phyloP scores from a whole-genome alignment of 1,140 invertebrate species.

The Geopemphigus sp. region DNA sequence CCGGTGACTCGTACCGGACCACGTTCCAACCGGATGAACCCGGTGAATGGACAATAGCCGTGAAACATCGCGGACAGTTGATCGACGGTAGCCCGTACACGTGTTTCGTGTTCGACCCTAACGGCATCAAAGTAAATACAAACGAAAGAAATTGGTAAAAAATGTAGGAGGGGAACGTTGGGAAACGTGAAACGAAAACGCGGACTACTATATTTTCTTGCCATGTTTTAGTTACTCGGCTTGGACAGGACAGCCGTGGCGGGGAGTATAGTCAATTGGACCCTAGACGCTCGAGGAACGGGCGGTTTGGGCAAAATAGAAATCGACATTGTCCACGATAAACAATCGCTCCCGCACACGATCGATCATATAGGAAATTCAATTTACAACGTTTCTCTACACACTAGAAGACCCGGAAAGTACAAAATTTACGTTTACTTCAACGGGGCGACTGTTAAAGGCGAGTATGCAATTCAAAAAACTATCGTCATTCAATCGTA shows the following conservation, averaged over 20 bases:
- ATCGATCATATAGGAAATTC: conserved; percentile 79
- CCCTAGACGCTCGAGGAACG: conserved; percentile 76
- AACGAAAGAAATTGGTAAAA: background rate
- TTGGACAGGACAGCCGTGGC: conserved; percentile 66
- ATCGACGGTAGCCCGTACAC: conserved; percentile 95
- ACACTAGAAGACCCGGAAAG: conserved; percentile 84
- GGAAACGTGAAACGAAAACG: background rate
- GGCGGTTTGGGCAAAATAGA: conserved; percentile 85
- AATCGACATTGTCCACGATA: conserved; percentile 83
- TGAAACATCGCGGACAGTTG: conserved; percentile 91
- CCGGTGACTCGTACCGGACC: conserved; percentile 80
- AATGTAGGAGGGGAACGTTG: no score
- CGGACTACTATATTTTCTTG: background rate
- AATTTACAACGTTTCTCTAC: conserved; percentile 83
- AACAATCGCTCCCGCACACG: conserved; percentile 77
- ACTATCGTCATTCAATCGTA: no score
- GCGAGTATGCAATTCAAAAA: conserved; percentile 55
- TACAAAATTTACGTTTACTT: conserved; percentile 93
- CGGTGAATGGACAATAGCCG: conserved; percentile 94
- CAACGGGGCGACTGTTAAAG: conserved; percentile 93
- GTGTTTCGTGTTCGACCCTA: conserved; percentile 95
- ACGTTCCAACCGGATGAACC: conserved; percentile 96
- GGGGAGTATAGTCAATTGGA: conserved; percentile 72
- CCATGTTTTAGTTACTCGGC: conserved; percentile 60
- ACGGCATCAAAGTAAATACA: conserved; percentile 72